Conservation (phyloP, 2,888 invertebrate species). For the Orchesella flavescens region DNA sequence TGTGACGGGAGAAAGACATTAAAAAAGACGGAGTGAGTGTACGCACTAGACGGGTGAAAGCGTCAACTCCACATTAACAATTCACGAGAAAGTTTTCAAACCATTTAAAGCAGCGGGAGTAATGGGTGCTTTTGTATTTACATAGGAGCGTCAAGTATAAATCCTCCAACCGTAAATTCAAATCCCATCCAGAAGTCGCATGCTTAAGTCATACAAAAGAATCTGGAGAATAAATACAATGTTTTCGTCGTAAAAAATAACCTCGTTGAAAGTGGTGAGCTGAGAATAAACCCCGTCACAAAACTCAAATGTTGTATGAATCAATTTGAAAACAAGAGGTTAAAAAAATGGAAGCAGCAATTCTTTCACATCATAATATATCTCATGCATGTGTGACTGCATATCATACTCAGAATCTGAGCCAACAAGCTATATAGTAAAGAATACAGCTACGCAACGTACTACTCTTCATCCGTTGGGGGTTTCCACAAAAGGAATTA, state of each 20-base stretch:
- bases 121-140: background rate
- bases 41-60: background rate
- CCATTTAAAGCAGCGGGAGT: conserved; percentile 24
- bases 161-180: background rate
- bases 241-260: background rate
- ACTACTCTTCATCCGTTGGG: background rate
- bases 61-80: conserved; percentile 31
- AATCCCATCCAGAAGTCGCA: background rate
- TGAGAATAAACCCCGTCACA: background rate
- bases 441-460: too few relatives aligned
- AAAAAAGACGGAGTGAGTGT: background rate
- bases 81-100: conserved; percentile 41
- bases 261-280: background rate
- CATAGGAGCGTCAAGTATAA: background rate
- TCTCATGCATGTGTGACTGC: background rate
- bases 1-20: background rate
- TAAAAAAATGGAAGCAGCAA: background rate
- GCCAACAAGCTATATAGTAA: background rate
- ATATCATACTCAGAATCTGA: background rate
- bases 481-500: conserved; percentile 13
- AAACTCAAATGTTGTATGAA: background rate
- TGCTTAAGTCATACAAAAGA: background rate
- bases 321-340: conserved; percentile 23
- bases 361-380: background rate
- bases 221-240: conserved; percentile 4